Percentiles rank a stretch among this genome's conserved stretches.
These are phyloP conservation scores for Lipophrys pholis DNA, from an alignment of 2,113 vertebrate species.

Conservation along the genomic window DNA sequence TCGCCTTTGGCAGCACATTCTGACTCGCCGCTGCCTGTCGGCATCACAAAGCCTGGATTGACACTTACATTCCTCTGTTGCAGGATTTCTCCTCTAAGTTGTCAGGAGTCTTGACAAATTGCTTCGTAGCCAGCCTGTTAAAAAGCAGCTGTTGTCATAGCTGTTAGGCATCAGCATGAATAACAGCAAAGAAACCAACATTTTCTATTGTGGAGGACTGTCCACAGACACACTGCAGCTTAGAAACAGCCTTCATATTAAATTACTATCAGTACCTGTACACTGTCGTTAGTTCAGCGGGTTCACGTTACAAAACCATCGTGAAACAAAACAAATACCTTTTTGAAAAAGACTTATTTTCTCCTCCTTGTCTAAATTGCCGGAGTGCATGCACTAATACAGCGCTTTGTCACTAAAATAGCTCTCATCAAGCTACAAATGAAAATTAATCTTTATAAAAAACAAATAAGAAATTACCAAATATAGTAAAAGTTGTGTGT, in stretches of 20 bases:
- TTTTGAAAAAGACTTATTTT: conserved; percentile 10
- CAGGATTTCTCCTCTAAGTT: conserved; percentile 59
- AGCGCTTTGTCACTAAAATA: background rate
- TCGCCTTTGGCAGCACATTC: conserved; percentile 36
- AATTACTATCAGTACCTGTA: conserved; percentile 34
- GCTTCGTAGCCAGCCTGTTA: conserved; percentile 66
- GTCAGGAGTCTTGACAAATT: conserved; percentile 74
- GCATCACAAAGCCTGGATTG: conserved; percentile 47
- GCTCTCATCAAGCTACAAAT: background rate
- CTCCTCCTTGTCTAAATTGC: conserved; percentile 7
- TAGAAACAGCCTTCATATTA: conserved; percentile 25
- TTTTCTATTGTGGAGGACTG: conserved; percentile 28
- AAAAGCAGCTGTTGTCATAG: conserved; percentile 71
- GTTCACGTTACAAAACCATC: background rate
- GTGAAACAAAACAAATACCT: background rate
- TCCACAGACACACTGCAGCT: conserved; percentile 21
- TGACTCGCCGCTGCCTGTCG: conserved; percentile 46
- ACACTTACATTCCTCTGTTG: conserved; percentile 56
- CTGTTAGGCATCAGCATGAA: conserved; percentile 54
- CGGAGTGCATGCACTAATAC: background rate
- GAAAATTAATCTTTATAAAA: background rate
- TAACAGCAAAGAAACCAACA: conserved; percentile 21
- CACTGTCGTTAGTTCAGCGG: conserved; percentile 17
- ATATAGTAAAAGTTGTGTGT: background rate
- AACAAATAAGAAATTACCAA: background rate